Evolutionary conservation across 2,888 invertebrate genomes (phyloP).

Genomic region (Argyresthia goedartella): DNA sequence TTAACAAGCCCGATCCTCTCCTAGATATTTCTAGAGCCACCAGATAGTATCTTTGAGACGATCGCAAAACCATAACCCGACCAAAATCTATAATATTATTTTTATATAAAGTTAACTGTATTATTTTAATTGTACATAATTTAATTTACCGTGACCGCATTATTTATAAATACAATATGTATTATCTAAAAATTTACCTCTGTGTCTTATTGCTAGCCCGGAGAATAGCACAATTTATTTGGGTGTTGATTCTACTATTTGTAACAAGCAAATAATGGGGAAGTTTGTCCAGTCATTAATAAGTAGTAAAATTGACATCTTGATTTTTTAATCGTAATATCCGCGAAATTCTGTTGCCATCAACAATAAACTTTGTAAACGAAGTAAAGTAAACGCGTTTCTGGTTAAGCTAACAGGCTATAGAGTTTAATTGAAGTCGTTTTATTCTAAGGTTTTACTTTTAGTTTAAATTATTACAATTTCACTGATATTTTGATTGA

Average conservation of each 20-base stretch:
- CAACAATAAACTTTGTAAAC: too few species aligned
- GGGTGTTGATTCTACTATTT: too few species aligned
- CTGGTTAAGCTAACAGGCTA: too few species aligned
- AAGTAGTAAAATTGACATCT: neutral
- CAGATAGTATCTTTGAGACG: conserved; percentile 29
- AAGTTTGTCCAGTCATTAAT: neutral
- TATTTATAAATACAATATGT: conserved; percentile 68
- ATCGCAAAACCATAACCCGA: conserved; percentile 19
- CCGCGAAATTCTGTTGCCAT: too few species aligned
- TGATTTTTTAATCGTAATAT: neutral
- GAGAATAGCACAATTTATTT: too few species aligned
- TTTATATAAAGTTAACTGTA: conserved; percentile 63
- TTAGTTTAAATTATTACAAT: too few species aligned
- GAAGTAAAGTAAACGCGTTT: too few species aligned
- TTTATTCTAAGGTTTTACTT: too few species aligned
- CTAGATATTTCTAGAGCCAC: conserved; percentile 40
- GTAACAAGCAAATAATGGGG: too few species aligned
- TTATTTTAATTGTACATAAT: conserved; percentile 68
- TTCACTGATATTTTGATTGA: too few species aligned
- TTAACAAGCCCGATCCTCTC: conserved; percentile 18
- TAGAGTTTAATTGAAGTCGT: too few species aligned
- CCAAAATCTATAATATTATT: conserved; percentile 41
- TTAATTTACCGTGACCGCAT: conserved; percentile 67
- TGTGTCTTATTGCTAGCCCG: conserved; percentile 27
- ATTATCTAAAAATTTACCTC: conserved; percentile 49